Conservation (phyloP, 2,888 invertebrate species). For the Diogma glabrata region DNA sequence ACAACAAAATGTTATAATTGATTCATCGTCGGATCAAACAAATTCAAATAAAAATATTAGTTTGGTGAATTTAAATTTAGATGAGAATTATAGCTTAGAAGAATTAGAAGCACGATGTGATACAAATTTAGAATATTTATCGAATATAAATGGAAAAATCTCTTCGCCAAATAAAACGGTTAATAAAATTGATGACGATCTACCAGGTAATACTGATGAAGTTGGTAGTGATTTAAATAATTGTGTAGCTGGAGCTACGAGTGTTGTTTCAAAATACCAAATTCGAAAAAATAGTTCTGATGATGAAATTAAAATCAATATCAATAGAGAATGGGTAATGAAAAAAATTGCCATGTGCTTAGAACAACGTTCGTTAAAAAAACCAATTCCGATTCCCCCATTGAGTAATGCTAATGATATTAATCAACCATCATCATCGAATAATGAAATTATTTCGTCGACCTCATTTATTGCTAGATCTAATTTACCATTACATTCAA, state of each 20-base stretch:
- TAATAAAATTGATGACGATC: conserved; percentile 22
- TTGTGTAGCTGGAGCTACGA: conserved; percentile 8
- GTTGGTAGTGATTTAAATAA: not conserved
- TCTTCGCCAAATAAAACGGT: conserved; percentile 35
- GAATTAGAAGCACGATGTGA: conserved; percentile 2
- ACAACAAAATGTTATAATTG: conserved; percentile 32
- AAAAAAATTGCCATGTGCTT: conserved; percentile 85
- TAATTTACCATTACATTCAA: conserved; percentile 9
- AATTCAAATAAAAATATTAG: conserved; percentile 6
- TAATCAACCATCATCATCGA: not conserved
- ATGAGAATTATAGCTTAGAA: conserved; percentile 10
- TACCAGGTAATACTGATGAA: not conserved
- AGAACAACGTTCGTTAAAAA: conserved; percentile 74
- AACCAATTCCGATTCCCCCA: conserved; percentile 28
- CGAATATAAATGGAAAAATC: conserved; percentile 28
- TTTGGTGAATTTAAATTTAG: conserved; percentile 10
- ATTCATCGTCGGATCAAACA: conserved; percentile 4
- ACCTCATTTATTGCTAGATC: conserved; percentile 10
- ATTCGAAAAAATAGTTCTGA: not conserved
- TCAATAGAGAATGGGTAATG: conserved; percentile 82
- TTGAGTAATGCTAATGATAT: conserved; percentile 4
- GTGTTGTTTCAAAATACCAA: not conserved
- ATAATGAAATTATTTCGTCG: conserved; percentile 1
- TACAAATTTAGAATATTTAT: conserved; percentile 31
- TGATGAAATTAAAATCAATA: conserved; percentile 25